These are phyloP conservation scores for Stenoptilia bipunctidactyla DNA, from an alignment of 2,888 invertebrate genomes.

Conservation along the genomic window DNA sequence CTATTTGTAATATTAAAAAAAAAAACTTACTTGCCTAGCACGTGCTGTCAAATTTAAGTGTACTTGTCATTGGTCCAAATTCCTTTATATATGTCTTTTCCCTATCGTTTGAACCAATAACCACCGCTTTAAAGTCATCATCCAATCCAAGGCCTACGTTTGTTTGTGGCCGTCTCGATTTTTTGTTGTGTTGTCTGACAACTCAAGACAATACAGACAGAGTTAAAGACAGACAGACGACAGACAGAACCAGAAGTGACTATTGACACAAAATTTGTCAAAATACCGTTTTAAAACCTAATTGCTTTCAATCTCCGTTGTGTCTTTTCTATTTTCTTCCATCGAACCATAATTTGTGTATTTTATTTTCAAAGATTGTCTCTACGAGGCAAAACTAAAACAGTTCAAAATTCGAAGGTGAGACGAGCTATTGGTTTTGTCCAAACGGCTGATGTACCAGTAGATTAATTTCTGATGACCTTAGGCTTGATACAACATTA, in stretches of 20 bases:
- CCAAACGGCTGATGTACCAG: background rate
- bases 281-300: conserved; percentile 56
- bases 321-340: conserved; percentile 51
- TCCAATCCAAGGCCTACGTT: no score
- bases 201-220: no score
- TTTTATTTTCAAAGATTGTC: conserved; percentile 6
- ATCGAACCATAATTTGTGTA: conserved; percentile 34
- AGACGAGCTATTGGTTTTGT: background rate
- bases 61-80: no score
- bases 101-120: no score
- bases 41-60: no score
- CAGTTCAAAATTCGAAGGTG: background rate
- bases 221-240: conserved; percentile 17
- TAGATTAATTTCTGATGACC: conserved; percentile 45
- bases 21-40: no score
- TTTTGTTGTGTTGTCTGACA: no score
- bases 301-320: conserved; percentile 40
- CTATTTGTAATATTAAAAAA: no score
- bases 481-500: conserved; percentile 44
- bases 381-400: conserved; percentile 8
- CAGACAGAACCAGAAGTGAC: background rate
- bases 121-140: no score
- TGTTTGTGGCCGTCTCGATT: no score
- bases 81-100: no score
- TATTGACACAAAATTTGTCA: conserved; percentile 52